Percentiles rank a stretch among this genome's conserved stretches.
These are phyloP conservation scores for pig (Sus scrofa) DNA, from an alignment of 2,113 vertebrate species.

Conservation along the genomic window T2T-Sscrofa CM000822.6:72160501-72161000, in stretches of 20 bases:
- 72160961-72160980: not conserved
- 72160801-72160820: not conserved
- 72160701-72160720: conserved; percentile 1
- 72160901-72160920: not conserved
- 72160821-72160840: conserved; percentile 20
- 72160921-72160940: not conserved
- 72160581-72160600: not conserved
- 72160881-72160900: not conserved
- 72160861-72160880: not conserved
- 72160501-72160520: not conserved
- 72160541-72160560: rapidly evolving
- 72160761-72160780: conserved; percentile 33
- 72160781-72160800: conserved; percentile 25
- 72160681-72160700: not conserved
- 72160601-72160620: too few species aligned
- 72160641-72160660: not conserved
- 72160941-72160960: not conserved
- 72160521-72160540: too few species aligned
- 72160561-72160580: rapidly evolving
- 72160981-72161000: not conserved
- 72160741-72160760: conserved; percentile 11
- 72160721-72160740: conserved; percentile 13
- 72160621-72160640: not conserved
- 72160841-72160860: not conserved
- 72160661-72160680: not conserved